Conservation (phyloP, 2,888 invertebrate genomes). For the Allacma fusca region DNA sequence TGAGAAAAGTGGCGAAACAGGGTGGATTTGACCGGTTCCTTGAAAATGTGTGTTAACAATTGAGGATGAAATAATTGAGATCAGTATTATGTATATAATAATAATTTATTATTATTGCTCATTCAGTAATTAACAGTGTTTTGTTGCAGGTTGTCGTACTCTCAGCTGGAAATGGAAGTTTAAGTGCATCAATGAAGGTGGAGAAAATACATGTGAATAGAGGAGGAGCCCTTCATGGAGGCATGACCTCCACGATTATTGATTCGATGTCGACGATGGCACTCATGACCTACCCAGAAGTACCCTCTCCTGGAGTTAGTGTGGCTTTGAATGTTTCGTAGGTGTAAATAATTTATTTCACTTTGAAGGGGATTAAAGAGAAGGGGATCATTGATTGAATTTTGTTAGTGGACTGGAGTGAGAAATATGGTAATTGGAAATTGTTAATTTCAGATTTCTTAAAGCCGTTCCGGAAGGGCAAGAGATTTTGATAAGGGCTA, state of each 20-base stretch:
- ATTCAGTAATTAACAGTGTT: no score
- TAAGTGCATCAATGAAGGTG: conserved; percentile 66
- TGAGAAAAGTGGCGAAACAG: conserved; percentile 63
- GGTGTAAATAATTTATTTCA: no score
- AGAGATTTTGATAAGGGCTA: conserved; percentile 78
- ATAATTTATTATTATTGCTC: no score
- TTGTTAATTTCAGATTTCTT: no score
- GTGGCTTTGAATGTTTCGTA: conserved; percentile 84
- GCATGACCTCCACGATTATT: conserved; percentile 81
- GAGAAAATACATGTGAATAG: conserved; percentile 71
- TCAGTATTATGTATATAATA: background rate
- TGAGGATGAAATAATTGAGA: background rate
- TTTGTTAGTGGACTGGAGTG: background rate
- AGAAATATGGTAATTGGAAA: no score
- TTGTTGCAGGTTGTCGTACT: conserved; percentile 66
- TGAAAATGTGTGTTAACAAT: conserved; percentile 64
- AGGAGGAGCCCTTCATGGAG: conserved; percentile 78
- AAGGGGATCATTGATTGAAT: background rate
- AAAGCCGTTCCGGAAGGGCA: conserved; percentile 81
- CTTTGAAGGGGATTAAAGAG: no score
- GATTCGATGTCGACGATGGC: conserved; percentile 77
- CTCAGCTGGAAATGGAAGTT: conserved; percentile 74
- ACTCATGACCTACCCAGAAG: conserved; percentile 73
- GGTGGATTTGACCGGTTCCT: conserved; percentile 66
- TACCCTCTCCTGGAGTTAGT: conserved; percentile 76